A percentile compares a stretch with the other conserved stretches of the same genome.
These are phyloP conservation scores for Agonum fuliginosum DNA, from an alignment of 2,888 invertebrate species.

Conservation along the genomic window DNA sequence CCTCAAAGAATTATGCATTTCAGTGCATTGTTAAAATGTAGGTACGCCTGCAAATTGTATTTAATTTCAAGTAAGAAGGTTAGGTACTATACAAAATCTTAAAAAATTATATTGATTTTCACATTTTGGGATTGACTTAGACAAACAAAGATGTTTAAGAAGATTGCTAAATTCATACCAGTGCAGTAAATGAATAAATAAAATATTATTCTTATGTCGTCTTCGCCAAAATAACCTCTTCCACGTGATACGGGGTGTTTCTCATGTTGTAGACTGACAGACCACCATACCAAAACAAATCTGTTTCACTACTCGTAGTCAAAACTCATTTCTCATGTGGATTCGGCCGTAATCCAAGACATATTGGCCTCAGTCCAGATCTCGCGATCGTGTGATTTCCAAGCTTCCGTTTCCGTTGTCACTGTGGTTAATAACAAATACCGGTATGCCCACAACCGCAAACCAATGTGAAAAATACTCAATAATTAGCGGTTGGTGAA, in stretches of 20 bases:
- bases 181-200: no score
- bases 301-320: constrained; percentile 24
- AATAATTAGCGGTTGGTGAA: constrained; percentile 3
- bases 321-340: constrained; percentile 36
- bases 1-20: no score
- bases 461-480: constrained; percentile 13
- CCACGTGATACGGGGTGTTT: constrained; percentile 4
- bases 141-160: no score
- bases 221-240: not conserved
- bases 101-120: no score
- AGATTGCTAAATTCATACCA: no score
- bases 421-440: constrained; percentile 29
- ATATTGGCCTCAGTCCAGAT: constrained; percentile 22
- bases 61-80: no score
- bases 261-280: constrained; percentile 1
- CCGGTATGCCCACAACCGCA: no score
- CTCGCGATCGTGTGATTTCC: constrained; percentile 10
- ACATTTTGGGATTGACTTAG: no score
- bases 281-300: constrained; percentile 13
- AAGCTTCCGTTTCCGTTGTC: constrained; percentile 45
- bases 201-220: not conserved
- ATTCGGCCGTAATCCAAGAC: constrained; percentile 26
- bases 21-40: no score
- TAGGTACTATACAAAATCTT: no score
- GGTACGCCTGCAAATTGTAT: no score